Conservation (phyloP, 1,140 invertebrate species). For the Cyclargus thomasi region DNA sequence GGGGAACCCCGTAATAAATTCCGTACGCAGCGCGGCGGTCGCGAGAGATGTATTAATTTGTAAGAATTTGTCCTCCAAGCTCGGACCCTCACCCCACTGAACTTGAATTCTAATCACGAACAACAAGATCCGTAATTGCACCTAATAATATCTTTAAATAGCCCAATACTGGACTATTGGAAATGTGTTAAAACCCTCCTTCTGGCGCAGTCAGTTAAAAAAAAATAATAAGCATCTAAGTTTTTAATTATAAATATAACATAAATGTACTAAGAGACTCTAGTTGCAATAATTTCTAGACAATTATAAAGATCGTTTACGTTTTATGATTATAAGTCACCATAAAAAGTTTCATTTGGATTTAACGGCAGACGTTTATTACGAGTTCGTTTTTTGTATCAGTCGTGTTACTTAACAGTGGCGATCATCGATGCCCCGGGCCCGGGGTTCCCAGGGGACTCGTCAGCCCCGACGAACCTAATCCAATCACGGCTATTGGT, state of each 20-base stretch:
- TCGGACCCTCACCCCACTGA: conserved; percentile 49
- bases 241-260: too few relatives aligned
- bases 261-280: too few relatives aligned
- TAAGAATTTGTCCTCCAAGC: conserved; percentile 70
- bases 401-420: conserved; percentile 43
- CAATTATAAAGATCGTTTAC: conserved; percentile 11
- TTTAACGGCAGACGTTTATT: conserved; percentile 52
- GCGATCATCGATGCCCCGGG: conserved; percentile 53
- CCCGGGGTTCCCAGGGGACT: conserved; percentile 52
- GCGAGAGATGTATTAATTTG: conserved; percentile 72
- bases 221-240: too few relatives aligned
- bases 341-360: conserved; percentile 38
- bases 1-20: conserved; percentile 60
- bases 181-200: neutral
- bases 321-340: conserved; percentile 38
- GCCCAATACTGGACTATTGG: conserved; percentile 26
- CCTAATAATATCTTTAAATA: conserved; percentile 74
- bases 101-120: conserved; percentile 70
- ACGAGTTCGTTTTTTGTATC: conserved; percentile 43
- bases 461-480: conserved; percentile 58
- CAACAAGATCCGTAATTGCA: conserved; percentile 72
- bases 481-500: conserved; percentile 65
- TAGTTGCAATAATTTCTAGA: too few relatives aligned
- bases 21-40: conserved; percentile 56
- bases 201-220: neutral